phyloP scores from a whole-genome alignment of 2,113 vertebrate genomes.

The Heterotis niloticus region DNA sequence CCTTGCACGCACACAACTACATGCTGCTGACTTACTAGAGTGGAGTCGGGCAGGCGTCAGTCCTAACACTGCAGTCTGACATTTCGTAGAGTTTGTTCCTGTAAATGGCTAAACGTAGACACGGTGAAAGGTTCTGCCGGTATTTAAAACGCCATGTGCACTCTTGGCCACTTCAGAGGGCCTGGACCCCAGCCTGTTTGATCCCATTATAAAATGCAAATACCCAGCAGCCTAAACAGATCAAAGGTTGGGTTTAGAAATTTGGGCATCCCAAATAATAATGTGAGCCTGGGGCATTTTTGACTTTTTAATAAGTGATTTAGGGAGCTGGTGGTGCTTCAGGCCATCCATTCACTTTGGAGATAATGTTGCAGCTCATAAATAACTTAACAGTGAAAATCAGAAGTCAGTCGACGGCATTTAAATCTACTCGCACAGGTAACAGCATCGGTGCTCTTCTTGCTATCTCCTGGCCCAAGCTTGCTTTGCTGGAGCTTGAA shows the following conservation, averaged over 20 bases:
- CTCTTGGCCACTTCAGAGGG: slow-evolving; percentile 50
- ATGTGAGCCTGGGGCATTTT: slow-evolving; percentile 58
- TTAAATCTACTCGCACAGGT: slow-evolving; percentile 63
- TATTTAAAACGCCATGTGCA: slow-evolving; percentile 47
- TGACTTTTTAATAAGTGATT: slow-evolving; percentile 51
- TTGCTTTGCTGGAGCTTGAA: slow-evolving; percentile 49
- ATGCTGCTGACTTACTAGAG: neutral
- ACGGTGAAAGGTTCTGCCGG: slow-evolving; percentile 41
- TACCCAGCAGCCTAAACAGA: slow-evolving; percentile 66
- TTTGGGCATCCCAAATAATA: slow-evolving; percentile 64
- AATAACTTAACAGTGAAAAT: slow-evolving; percentile 54
- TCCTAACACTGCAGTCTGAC: neutral
- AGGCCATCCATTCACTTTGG: slow-evolving; percentile 67
- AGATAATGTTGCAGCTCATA: slow-evolving; percentile 64
- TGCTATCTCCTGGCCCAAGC: slow-evolving; percentile 57
- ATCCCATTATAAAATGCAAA: slow-evolving; percentile 76
- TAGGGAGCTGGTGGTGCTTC: slow-evolving; percentile 51
- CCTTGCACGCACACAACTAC: neutral
- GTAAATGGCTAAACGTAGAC: slow-evolving; percentile 36
- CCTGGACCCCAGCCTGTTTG: slow-evolving; percentile 58
- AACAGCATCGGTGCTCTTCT: slow-evolving; percentile 39
- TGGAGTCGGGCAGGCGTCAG: neutral
- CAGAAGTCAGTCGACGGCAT: slow-evolving; percentile 56
- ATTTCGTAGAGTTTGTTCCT: slow-evolving; percentile 34
- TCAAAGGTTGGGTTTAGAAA: slow-evolving; percentile 68